Evolutionary conservation across 1,140 invertebrate species (phyloP).

Genomic region (Drosophila leontia): DNA sequence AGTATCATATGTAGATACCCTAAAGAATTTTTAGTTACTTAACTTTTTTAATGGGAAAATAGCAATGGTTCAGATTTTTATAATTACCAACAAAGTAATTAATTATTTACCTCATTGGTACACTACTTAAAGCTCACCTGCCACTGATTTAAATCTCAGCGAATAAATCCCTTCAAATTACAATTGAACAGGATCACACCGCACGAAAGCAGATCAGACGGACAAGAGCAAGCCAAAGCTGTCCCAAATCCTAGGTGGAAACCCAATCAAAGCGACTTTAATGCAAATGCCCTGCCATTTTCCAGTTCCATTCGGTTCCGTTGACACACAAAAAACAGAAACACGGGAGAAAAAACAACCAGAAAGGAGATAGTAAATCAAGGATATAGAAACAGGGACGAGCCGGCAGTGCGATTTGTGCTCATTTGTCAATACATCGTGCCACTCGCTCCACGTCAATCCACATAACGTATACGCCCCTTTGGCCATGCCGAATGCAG

Average conservation of each 20-base stretch:
- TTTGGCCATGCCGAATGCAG: conserved; percentile 42
- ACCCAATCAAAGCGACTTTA: conserved; percentile 40
- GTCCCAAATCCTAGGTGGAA: conserved; percentile 18
- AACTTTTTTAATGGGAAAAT: no score
- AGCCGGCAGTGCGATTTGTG: conserved; percentile 58
- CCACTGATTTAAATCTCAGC: not conserved
- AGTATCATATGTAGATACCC: not conserved
- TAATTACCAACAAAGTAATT: no score
- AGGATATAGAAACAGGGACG: conserved; percentile 39
- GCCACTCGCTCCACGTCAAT: conserved; percentile 53
- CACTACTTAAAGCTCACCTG: no score
- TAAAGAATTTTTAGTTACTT: not conserved
- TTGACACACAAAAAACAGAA: conserved; percentile 29
- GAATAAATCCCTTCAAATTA: not conserved
- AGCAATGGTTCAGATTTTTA: no score
- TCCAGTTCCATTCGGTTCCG: conserved; percentile 15
- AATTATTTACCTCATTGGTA: no score
- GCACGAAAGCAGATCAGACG: conserved; percentile 9
- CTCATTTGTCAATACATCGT: conserved; percentile 61
- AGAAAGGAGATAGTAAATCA: conserved; percentile 13
- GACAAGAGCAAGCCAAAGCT: conserved; percentile 8
- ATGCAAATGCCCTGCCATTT: conserved; percentile 33
- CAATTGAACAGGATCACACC: conserved; percentile 9
- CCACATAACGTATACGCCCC: conserved; percentile 59
- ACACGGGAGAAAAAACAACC: conserved; percentile 6